Conservation (phyloP, 2,888 invertebrate species). For the Ferrisia virgata region DNA sequence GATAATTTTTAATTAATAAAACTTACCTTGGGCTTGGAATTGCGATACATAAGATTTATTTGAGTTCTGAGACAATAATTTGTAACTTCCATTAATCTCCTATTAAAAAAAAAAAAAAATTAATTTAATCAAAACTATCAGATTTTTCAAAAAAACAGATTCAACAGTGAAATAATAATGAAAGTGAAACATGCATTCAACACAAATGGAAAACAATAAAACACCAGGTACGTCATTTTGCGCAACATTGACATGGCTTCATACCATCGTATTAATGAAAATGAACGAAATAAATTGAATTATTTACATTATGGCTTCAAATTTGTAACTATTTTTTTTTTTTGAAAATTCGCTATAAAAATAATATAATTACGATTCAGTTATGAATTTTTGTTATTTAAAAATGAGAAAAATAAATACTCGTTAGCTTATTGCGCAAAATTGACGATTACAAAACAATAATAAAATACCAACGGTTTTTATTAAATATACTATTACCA, state of each 20-base stretch:
- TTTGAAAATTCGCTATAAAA: not conserved
- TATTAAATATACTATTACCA: not conserved
- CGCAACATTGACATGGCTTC: not conserved
- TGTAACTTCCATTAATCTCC: constrained; percentile 67
- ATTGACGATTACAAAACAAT: not conserved
- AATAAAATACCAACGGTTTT: not conserved
- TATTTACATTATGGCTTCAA: constrained; percentile 17
- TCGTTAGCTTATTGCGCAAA: not conserved
- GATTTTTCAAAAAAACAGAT: not conserved
- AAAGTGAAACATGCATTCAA: not conserved
- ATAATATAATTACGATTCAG: no score
- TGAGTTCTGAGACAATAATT: constrained; percentile 65
- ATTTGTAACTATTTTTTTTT: not conserved
- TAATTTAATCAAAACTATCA: not conserved
- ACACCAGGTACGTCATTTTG: not conserved
- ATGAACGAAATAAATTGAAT: not conserved
- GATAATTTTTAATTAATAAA: not conserved
- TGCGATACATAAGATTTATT: constrained; percentile 54
- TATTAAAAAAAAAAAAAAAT: constrained; percentile 49
- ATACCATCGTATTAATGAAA: not conserved
- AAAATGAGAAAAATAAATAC: not conserved
- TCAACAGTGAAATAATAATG: not conserved
- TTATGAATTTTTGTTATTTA: not conserved
- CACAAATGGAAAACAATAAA: not conserved
- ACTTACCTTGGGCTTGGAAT: constrained; percentile 49